Conservation (phyloP, 2,113 vertebrate species). For the Esox niger region DNA sequence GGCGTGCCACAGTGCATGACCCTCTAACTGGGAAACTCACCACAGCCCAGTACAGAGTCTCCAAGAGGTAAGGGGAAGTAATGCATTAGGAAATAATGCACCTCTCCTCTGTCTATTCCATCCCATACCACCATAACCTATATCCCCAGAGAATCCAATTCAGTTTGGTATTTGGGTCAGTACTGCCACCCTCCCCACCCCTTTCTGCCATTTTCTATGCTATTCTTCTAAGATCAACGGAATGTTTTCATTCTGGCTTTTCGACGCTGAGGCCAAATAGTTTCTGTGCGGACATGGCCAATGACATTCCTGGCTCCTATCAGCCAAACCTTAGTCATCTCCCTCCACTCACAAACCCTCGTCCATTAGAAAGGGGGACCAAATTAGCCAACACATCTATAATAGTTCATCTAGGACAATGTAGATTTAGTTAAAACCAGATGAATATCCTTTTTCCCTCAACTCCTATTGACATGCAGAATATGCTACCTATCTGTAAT, state of each 20-base stretch:
- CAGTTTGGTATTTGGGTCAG: background rate
- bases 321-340: conserved; percentile 3
- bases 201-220: background rate
- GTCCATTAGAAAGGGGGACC: no score
- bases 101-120: conserved; percentile 1
- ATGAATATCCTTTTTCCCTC: no score
- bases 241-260: conserved; percentile 18
- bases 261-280: conserved; percentile 3
- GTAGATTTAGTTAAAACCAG: no score
- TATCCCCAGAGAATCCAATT: background rate
- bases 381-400: no score
- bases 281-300: background rate
- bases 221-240: background rate
- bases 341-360: background rate
- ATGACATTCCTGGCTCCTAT: conserved; percentile 17
- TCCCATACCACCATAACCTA: background rate
- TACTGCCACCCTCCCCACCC: background rate
- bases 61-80: conserved; percentile 96
- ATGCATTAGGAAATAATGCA: conserved; percentile 3
- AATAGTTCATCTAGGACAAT: no score
- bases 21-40: conserved; percentile 94
- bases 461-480: no score
- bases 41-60: conserved; percentile 97
- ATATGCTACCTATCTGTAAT: no score
- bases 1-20: conserved; percentile 97